Conservation (phyloP, 30 jellyfish, hydroid and myxozoan genomes). For the Sanderia malayensis region DNA sequence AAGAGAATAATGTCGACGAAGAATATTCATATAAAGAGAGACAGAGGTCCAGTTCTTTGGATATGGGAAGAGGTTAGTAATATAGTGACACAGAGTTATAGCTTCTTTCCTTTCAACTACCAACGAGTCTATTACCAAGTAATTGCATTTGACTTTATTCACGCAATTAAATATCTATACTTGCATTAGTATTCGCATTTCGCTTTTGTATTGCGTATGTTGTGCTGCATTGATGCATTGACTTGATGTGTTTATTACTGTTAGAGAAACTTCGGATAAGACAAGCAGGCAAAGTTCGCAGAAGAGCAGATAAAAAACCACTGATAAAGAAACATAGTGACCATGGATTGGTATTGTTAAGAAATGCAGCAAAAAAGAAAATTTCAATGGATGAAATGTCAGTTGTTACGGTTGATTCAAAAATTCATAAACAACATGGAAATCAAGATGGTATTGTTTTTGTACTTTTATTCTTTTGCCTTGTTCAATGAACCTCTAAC, state of each 20-base stretch:
- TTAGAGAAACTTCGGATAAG: constrained; percentile 30
- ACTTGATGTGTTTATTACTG: too few relatives aligned
- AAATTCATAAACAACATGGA: constrained; percentile 8
- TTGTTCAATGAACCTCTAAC: too few relatives aligned
- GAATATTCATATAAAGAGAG: constrained; percentile 40
- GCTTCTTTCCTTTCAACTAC: too few relatives aligned
- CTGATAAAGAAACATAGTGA: constrained; percentile 42
- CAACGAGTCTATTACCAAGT: too few relatives aligned
- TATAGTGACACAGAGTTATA: too few relatives aligned
- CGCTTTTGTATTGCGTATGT: too few relatives aligned
- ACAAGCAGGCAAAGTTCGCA: constrained; percentile 19
- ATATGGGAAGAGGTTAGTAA: constrained; percentile 77
- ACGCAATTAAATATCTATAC: too few relatives aligned
- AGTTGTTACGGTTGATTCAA: constrained; percentile 58
- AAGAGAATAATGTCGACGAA: constrained; percentile 20
- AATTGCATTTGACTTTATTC: too few relatives aligned
- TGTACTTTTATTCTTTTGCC: background rate
- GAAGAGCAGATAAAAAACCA: constrained; percentile 17
- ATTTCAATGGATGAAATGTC: constrained; percentile 62
- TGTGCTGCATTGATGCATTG: too few relatives aligned
- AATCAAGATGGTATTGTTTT: background rate
- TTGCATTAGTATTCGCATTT: too few relatives aligned
- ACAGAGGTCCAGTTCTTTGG: constrained; percentile 81
- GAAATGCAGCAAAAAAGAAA: constrained; percentile 32
- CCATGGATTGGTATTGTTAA: constrained; percentile 7